Conservation (phyloP, 2,113 vertebrate species). For the Tautogolabrus adspersus region DNA sequence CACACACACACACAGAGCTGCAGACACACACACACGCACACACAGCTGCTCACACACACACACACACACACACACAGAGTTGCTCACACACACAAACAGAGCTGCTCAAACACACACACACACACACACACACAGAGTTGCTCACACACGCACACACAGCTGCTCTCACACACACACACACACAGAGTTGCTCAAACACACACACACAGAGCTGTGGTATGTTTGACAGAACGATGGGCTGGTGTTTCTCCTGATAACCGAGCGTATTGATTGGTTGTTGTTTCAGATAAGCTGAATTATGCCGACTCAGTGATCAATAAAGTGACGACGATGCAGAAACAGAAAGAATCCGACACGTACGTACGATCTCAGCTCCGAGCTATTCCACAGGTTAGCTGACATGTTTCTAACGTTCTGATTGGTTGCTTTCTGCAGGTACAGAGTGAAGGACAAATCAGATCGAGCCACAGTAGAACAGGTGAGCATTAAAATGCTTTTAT, state of each 20-base stretch:
- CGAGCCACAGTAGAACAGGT: slow-evolving; percentile 98
- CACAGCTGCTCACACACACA: no score
- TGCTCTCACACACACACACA: not conserved
- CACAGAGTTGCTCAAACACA: not conserved
- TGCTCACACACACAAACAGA: no score
- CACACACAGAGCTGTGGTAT: no score
- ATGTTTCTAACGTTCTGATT: slow-evolving; percentile 19
- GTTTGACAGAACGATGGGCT: no score
- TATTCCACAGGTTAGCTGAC: slow-evolving; percentile 2
- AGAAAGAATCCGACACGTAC: slow-evolving; percentile 79
- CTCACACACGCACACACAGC: no score
- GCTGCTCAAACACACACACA: no score
- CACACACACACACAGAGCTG: not conserved
- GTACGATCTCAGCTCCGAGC: slow-evolving; percentile 18
- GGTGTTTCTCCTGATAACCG: no score
- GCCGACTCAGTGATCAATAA: slow-evolving; percentile 82
- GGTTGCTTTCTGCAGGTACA: slow-evolving; percentile 84
- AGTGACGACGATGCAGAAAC: slow-evolving; percentile 80
- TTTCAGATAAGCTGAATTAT: slow-evolving; percentile 78
- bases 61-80: no score
- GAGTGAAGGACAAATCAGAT: slow-evolving; percentile 97
- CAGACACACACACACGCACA: not conserved
- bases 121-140: no score
- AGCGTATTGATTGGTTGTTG: not conserved
- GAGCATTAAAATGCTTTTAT: slow-evolving; percentile 8